phyloP scores from a whole-genome alignment of 2,888 invertebrate genomes.

The Xestia c-nigrum region DNA sequence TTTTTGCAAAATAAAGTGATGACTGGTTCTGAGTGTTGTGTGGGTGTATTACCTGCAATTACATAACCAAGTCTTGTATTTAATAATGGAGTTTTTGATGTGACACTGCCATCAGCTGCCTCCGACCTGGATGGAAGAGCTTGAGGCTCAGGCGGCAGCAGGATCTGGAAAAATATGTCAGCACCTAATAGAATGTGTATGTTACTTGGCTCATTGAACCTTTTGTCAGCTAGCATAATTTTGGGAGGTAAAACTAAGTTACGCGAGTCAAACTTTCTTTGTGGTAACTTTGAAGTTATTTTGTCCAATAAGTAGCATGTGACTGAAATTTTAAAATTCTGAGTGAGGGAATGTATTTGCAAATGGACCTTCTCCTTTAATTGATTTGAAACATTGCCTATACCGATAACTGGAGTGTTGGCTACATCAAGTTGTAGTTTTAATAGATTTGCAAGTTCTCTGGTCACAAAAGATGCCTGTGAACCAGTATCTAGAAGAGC shows the following conservation, averaged over 20 bases:
- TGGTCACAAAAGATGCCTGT: constrained; percentile 1
- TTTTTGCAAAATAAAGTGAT: constrained; percentile 14
- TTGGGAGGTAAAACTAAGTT: neutral
- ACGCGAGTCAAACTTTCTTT: constrained; percentile 5
- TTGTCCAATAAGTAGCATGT: constrained; percentile 8
- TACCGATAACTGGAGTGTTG: constrained; percentile 5
- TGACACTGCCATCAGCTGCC: neutral
- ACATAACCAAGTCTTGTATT: constrained; percentile 15
- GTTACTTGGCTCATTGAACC: constrained; percentile 7
- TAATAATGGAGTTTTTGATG: neutral
- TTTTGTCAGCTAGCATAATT: constrained; percentile 10
- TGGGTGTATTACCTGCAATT: constrained; percentile 1
- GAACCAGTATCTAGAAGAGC: constrained; percentile 15
- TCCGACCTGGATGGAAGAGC: neutral
- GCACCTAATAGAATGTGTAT: constrained; percentile 14
- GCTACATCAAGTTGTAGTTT: constrained; percentile 2
- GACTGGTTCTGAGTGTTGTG: neutral
- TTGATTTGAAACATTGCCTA: constrained; percentile 11
- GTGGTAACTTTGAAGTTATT: constrained; percentile 12
- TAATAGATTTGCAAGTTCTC: constrained; percentile 1
- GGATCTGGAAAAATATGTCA: constrained; percentile 8
- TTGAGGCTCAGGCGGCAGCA: constrained; percentile 2
- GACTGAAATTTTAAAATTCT: constrained; percentile 7
- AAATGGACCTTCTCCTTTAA: neutral
- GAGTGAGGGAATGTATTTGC: neutral